Base-by-base conservation (phyloP, 2,113 vertebrate genomes). In the Chlorocebus sabaeus region DNA sequence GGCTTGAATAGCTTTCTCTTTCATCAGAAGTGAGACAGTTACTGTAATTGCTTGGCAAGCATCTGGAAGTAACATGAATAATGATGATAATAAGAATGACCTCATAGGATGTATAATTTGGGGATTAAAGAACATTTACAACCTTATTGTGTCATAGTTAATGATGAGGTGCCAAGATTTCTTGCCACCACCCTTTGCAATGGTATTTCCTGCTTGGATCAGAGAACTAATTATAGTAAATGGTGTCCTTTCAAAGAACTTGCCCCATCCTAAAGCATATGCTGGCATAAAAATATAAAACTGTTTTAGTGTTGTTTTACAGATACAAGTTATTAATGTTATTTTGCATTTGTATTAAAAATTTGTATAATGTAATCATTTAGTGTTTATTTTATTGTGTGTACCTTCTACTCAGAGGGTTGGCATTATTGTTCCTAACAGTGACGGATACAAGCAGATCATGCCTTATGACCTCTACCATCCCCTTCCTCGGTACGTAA, bases 381-480 rank as follows among this genome's bases (percentile, higher is more conserved):
- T 98, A 98, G 98, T 98, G 98, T 98, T 99, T 98, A 98, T 99
- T 98, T 99, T 98, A 98, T 99, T 99, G 98, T 99, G 98, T 99
- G 97, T 99, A 98, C 98, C 99, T 99, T 99, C 98, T 98, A 99
- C 99, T 99, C 99, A 99, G 99, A 99, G 98, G 98, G 98, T 99
- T 99, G 99, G 98, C 99, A 99, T 99, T 99, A 98, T 99, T 99
- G 98, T 99, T 99, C 98, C 98, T 99, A 99, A 99, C 98, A 99
- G 99, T 98, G 99, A 99, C 88, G 99, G 99, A 98, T 99, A 99
- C 99, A 99, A 99, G 99, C 99, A 99, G 99, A 99, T 99, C 97
- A 99, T 99, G 99, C 99, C 99, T 22, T 99, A 99, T 98, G 99
- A 99, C 99, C 99, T 99, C 98, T 99, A 99, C 99, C 99, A 99